phyloP scores from a whole-genome alignment of 2,113 vertebrate species.

The Atractosteus spatula region DNA sequence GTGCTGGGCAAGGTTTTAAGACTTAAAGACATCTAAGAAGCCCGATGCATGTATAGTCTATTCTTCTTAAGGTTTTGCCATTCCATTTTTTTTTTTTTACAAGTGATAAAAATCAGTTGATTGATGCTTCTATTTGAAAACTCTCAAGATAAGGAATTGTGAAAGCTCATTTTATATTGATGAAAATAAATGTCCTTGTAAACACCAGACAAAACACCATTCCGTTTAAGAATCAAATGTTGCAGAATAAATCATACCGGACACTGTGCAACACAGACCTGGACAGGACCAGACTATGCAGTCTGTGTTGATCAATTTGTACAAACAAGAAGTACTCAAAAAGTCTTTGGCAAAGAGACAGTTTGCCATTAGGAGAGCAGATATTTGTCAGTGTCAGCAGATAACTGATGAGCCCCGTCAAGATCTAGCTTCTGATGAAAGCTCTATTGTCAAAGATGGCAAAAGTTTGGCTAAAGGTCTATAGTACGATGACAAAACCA shows the following conservation, averaged over 20 bases:
- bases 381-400: background rate
- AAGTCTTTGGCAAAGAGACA: background rate
- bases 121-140: background rate
- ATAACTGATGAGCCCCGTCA: background rate
- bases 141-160: background rate
- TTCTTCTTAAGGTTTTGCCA: background rate
- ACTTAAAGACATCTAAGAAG: background rate
- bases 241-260: conserved; percentile 5
- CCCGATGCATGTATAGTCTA: background rate
- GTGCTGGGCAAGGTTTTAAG: background rate
- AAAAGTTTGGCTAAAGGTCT: background rate
- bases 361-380: background rate
- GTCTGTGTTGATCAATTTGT: conserved; percentile 7
- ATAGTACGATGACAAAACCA: no score
- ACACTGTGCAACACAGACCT: background rate
- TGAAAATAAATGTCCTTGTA: background rate
- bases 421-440: background rate
- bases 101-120: background rate
- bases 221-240: background rate
- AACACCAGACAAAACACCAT: background rate
- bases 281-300: background rate
- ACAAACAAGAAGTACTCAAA: conserved; percentile 11
- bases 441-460: background rate
- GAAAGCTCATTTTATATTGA: conserved; percentile 5
- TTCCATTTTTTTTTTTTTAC: background rate